Percentiles rank a stretch among this genome's conserved stretches.
Evolutionary conservation across 2,888 invertebrate species (phyloP).

Genomic region (Melanophora roralis): DNA sequence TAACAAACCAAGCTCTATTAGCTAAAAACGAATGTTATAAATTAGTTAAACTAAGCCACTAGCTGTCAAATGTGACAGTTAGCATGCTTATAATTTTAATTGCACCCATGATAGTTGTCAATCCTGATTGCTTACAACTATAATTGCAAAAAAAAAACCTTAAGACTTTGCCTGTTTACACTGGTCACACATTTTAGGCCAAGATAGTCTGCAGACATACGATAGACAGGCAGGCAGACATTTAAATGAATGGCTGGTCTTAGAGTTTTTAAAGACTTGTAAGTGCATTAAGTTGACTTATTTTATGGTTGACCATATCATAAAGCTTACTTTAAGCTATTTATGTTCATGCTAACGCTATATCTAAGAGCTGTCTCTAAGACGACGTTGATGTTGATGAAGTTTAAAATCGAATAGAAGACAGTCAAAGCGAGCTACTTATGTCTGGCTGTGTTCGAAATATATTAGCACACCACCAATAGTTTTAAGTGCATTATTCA

Average conservation of each 20-base stretch:
- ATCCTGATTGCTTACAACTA: constrained; percentile 51
- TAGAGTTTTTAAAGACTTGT: constrained; percentile 39
- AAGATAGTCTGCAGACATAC: background rate
- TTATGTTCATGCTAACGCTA: constrained; percentile 52
- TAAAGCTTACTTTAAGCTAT: constrained; percentile 61
- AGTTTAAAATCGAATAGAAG: background rate
- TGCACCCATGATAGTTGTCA: constrained; percentile 64
- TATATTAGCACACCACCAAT: no score
- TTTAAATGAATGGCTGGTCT: background rate
- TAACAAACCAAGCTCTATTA: constrained; percentile 42
- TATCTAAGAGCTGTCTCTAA: background rate
- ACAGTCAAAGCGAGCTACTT: background rate
- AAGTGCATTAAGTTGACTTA: constrained; percentile 58
- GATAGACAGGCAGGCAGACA: background rate
- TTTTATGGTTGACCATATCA: constrained; percentile 54
- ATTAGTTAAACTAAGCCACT: constrained; percentile 62
- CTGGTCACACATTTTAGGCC: constrained; percentile 31
- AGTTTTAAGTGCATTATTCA: no score
- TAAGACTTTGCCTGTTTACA: constrained; percentile 20
- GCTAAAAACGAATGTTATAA: constrained; percentile 60
- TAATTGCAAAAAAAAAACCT: background rate
- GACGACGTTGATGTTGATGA: constrained; percentile 24
- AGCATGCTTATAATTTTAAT: constrained; percentile 73
- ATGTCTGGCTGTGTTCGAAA: no score
- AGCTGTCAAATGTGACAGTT: constrained; percentile 70